Base-by-base conservation (phyloP, 2,888 invertebrate genomes). In the Epinotia ramella region DNA sequence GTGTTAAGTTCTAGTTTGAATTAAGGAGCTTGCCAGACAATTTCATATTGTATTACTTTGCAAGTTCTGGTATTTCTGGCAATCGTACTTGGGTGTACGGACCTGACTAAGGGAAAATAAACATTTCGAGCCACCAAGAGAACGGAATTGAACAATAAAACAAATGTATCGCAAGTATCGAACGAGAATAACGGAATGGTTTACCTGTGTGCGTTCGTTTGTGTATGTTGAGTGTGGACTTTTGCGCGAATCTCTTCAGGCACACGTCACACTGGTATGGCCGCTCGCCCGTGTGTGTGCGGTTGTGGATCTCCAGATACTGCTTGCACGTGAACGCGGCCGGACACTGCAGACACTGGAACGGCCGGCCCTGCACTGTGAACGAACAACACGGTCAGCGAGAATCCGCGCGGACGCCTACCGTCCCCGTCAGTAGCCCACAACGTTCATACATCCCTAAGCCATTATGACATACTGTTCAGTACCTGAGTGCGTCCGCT, bases 181-280 rank as follows among this genome's bases (percentile, higher is more conserved):
- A 72, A 65, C 60, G 13, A 44, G 62, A 33, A 53, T 56, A 79
- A 76, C 79, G 78, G 77, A 78, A 75, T 28, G 73, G 89, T 92
- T 87, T 84, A 95, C 95, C 95, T 86, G 97, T 97, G 93, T 97
- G 97, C 84, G 97, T 96, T 87, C 97, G 94, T 93, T 97, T 97
- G 93, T 97, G 97, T 84, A 97, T 97, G 89, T 97, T 97, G 84
- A 97, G 95, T 84, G 97, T 97, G 82, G 97, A 97, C 90, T 97
- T 97, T 93, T 97, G 97, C 82, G 97, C 97, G 94, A 97, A 97
- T 87, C 97, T 95, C 93, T 97, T 97, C 88, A 96, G 95, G 89
- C 97, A 97, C 79, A 96, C 95, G 88, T 96, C 96, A 89, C 97
- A 97, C 90, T 97, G 94, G 89, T 95, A 95, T 80, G 95, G 95